These are phyloP conservation scores for Mesorhabditis sp. DNA, from an alignment of 2,888 invertebrate genomes.

Conservation along the genomic window DNA sequence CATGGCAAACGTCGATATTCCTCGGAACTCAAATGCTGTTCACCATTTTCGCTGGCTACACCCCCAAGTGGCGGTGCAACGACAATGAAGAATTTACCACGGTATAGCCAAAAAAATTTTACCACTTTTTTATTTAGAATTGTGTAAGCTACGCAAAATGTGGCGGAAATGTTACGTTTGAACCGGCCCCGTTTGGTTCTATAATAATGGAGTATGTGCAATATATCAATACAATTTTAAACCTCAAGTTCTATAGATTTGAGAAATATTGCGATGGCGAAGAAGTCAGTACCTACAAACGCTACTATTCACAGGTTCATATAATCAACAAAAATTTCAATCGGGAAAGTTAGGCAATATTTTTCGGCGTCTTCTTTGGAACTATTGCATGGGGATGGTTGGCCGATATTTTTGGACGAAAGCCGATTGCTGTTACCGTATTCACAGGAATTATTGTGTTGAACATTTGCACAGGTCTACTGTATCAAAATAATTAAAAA, in stretches of 20 bases:
- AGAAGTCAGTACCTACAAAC: no score
- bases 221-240: no score
- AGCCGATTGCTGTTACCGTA: not conserved
- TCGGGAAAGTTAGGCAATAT: not conserved
- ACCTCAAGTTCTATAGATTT: no score
- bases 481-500: no score
- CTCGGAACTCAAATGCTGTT: not conserved
- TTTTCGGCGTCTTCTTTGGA: not conserved
- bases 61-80: constrained; percentile 1
- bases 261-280: no score
- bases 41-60: constrained; percentile 2
- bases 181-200: not conserved
- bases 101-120: not conserved
- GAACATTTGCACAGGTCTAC: not conserved
- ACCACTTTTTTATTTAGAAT: not conserved
- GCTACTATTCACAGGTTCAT: not conserved
- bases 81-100: not conserved
- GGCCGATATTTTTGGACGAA: constrained; percentile 1
- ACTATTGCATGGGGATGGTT: not conserved
- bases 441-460: not conserved
- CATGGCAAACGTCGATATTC: not conserved
- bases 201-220: not conserved
- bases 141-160: not conserved
- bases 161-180: not conserved
- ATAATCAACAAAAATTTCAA: not conserved